These are phyloP conservation scores for Caenorhabditis briggsae DNA, from an alignment of 1,140 invertebrate genomes.

Conservation along the genomic window DNA sequence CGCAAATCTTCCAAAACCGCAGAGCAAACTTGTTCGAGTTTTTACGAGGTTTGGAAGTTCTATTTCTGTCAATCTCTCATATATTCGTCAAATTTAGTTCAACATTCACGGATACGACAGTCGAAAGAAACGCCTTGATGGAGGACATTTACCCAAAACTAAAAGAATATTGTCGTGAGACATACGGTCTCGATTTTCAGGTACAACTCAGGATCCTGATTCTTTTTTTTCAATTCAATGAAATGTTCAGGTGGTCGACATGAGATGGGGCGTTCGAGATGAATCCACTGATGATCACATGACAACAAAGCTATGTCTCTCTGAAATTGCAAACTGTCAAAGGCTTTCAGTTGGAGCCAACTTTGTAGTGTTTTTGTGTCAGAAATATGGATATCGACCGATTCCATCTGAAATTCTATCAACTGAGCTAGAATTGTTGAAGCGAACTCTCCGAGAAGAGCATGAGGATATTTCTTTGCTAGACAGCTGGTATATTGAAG, in stretches of 20 bases:
- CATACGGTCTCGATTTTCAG: slow-evolving; percentile 98
- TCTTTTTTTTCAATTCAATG: neutral
- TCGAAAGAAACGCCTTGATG: slow-evolving; percentile 97
- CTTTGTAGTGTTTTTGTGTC: slow-evolving; percentile 95
- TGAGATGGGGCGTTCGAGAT: slow-evolving; percentile 93
- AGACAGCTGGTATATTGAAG: slow-evolving; percentile 91
- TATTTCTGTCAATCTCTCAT: neutral
- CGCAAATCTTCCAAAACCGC: slow-evolving; percentile 90
- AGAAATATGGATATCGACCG: slow-evolving; percentile 97
- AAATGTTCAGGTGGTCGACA: slow-evolving; percentile 89
- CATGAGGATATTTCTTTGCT: slow-evolving; percentile 87
- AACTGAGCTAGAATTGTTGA: slow-evolving; percentile 89
- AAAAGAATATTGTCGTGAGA: slow-evolving; percentile 96
- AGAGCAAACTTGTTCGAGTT: slow-evolving; percentile 96
- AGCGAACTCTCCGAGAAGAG: slow-evolving; percentile 85
- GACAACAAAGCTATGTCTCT: slow-evolving; percentile 97
- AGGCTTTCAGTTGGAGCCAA: slow-evolving; percentile 96
- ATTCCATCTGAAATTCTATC: slow-evolving; percentile 94
- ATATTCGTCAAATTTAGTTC: slow-evolving; percentile 81
- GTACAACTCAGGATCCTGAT: slow-evolving; percentile 81
- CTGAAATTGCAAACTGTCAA: slow-evolving; percentile 97
- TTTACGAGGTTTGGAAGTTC: slow-evolving; percentile 84
- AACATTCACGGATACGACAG: slow-evolving; percentile 96
- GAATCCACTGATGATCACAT: slow-evolving; percentile 98
- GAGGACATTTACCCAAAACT: slow-evolving; percentile 96